Evolutionary conservation across 35 echinoderm and acorn worm genomes (phyloP).

Genomic region (Heliocidaris erythrogramma): DNA sequence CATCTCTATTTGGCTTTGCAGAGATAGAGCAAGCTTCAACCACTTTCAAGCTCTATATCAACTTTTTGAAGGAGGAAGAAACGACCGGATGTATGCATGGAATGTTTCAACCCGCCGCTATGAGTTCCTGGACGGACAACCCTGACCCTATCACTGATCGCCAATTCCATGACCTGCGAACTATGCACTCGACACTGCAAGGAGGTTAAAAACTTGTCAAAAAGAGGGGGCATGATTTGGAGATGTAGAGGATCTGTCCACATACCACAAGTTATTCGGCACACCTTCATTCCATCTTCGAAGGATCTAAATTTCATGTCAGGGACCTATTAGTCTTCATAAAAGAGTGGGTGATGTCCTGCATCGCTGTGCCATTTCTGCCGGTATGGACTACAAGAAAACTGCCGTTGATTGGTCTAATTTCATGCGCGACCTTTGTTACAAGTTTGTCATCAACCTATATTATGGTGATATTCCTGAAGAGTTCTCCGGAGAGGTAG

Average conservation of each 20-base stretch:
- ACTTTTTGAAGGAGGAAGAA: neutral
- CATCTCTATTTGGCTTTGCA: neutral
- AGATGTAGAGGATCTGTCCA: too few relatives aligned
- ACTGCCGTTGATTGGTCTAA: slow-evolving; percentile 31
- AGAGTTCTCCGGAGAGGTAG: neutral
- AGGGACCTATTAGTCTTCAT: neutral
- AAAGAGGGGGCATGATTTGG: too few relatives aligned
- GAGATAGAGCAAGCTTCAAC: neutral
- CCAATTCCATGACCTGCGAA: neutral
- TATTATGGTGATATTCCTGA: neutral
- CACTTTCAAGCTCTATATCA: neutral
- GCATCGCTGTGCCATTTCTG: neutral
- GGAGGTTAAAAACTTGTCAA: too few relatives aligned
- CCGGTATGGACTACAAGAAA: slow-evolving; percentile 32
- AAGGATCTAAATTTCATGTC: neutral
- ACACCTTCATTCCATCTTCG: neutral
- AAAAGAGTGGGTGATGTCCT: neutral
- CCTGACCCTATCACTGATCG: neutral
- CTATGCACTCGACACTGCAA: neutral
- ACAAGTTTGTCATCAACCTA: neutral
- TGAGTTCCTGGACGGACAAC: slow-evolving; percentile 26
- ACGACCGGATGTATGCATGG: neutral
- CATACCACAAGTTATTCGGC: neutral
- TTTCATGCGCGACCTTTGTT: neutral
- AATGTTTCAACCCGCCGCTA: neutral